Conservation (phyloP, 2,797 vertebrate genomes). For the Ctenochaetus hawaiiensis region DNA sequence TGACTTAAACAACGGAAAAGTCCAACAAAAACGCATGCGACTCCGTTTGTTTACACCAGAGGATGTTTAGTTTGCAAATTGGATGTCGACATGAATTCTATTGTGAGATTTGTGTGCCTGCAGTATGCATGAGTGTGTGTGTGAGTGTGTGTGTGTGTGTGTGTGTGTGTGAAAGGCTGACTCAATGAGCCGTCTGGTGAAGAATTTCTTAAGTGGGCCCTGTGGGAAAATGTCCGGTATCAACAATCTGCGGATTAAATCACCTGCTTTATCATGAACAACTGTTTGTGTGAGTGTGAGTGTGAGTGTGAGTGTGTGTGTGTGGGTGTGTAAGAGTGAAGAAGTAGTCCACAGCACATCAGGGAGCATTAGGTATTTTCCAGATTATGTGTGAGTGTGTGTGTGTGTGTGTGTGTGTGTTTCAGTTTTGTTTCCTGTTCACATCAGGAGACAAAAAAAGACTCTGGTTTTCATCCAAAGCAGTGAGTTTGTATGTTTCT, state of each 20-base stretch:
- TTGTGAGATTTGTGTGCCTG: conserved; percentile 58
- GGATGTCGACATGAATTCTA: conserved; percentile 60
- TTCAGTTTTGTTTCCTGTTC: not conserved
- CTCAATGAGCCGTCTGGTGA: conserved; percentile 54
- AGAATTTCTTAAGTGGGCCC: conserved; percentile 75
- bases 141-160: conserved; percentile 19
- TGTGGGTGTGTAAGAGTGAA: conserved; percentile 14
- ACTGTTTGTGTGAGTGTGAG: not conserved
- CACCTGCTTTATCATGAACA: conserved; percentile 63
- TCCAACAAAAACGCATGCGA: conserved; percentile 29
- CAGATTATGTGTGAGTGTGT: conserved; percentile 1
- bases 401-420: not conserved
- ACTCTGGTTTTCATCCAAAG: conserved; percentile 14
- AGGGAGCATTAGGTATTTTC: conserved; percentile 1
- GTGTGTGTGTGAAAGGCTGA: conserved; percentile 28
- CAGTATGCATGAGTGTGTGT: conserved; percentile 19
- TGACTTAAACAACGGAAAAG: conserved; percentile 55
- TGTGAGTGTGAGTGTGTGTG: not conserved
- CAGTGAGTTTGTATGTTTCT: conserved; percentile 10
- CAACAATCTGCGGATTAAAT: conserved; percentile 77
- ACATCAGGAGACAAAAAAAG: not conserved
- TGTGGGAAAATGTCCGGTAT: conserved; percentile 72
- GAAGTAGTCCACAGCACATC: not conserved
- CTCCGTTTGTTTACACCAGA: conserved; percentile 70
- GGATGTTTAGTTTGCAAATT: conserved; percentile 80